Conservation (phyloP, 1,140 invertebrate species). For the Diabrotica virgifera region DNA sequence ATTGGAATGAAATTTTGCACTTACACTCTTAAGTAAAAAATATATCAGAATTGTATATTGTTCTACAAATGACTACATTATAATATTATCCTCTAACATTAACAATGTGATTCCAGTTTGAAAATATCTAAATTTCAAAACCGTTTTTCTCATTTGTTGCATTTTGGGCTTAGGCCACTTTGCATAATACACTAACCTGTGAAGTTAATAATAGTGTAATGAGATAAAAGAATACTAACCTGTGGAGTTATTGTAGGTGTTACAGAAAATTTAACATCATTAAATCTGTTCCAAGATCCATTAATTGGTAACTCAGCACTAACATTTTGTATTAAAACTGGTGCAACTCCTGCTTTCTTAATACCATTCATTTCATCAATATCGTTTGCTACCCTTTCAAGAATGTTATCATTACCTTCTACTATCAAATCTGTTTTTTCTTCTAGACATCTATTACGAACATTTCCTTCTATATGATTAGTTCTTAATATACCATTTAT, state of each 20-base stretch:
- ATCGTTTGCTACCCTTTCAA: constrained; percentile 72
- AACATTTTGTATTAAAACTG: constrained; percentile 51
- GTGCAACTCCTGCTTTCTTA: constrained; percentile 52
- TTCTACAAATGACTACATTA: no score
- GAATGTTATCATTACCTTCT: constrained; percentile 75
- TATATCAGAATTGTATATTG: no score
- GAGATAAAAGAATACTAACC: constrained; percentile 10
- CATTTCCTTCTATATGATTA: constrained; percentile 59
- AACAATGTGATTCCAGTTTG: no score
- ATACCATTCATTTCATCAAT: constrained; percentile 72
- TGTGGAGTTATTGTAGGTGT: constrained; percentile 19
- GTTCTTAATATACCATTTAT: constrained; percentile 59
- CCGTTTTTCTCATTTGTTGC: no score
- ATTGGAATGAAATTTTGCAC: no score
- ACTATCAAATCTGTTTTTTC: constrained; percentile 73
- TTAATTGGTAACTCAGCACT: constrained; percentile 40
- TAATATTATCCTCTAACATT: no score
- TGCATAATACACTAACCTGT: no score
- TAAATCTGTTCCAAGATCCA: constrained; percentile 47
- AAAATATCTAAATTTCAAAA: no score
- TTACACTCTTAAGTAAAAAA: no score
- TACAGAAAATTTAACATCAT: constrained; percentile 42
- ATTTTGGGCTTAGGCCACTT: no score
- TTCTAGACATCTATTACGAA: constrained; percentile 58
- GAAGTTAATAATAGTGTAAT: no score